phyloP scores from a whole-genome alignment of 2,113 vertebrate species.

The Morphnarchus princeps region DNA sequence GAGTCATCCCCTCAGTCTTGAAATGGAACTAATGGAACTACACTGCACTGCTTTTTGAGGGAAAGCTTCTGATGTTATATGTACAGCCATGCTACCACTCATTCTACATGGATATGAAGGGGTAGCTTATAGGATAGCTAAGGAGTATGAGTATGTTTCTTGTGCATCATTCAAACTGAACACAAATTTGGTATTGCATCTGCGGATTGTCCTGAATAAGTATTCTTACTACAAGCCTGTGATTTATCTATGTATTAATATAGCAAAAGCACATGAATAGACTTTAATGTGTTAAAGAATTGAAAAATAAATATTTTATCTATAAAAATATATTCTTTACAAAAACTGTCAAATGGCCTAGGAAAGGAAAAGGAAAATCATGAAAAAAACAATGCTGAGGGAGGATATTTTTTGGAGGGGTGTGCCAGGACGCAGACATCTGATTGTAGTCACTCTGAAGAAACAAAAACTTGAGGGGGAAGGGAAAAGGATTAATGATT shows the following conservation, averaged over 20 bases:
- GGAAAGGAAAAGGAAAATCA: neutral
- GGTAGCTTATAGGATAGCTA: neutral
- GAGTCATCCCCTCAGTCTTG: neutral
- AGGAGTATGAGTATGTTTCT: neutral
- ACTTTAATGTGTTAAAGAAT: neutral
- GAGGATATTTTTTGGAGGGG: neutral
- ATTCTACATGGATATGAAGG: neutral
- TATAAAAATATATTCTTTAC: neutral
- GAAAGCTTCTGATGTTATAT: neutral
- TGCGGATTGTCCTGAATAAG: neutral
- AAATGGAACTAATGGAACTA: neutral
- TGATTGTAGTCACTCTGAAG: neutral
- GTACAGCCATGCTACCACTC: neutral
- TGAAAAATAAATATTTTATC: neutral
- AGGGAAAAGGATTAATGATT: neutral
- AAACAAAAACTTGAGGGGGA: neutral
- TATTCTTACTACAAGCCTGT: neutral
- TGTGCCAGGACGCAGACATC: neutral
- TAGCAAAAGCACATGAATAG: neutral
- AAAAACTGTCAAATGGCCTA: neutral
- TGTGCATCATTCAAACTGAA: neutral
- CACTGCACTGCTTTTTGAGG: neutral
- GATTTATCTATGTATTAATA: neutral
- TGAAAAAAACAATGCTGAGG: neutral
- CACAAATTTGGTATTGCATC: neutral